Conservation (phyloP, 2,888 invertebrate species). For the Mycalesis mineus region DNA sequence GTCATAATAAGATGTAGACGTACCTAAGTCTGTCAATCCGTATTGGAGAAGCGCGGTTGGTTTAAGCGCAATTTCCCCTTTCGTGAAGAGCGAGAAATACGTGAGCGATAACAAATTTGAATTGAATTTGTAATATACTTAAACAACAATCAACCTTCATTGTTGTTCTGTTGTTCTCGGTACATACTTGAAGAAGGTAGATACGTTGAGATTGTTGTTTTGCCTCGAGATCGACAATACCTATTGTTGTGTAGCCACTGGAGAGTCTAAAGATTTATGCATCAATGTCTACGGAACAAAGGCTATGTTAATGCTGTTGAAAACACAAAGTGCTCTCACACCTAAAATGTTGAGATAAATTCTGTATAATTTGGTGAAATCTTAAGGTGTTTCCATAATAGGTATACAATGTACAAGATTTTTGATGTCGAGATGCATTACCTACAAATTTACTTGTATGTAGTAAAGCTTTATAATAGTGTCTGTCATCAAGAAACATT, state of each 20-base stretch:
- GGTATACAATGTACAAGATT: too few relatives aligned
- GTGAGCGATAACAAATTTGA: background rate
- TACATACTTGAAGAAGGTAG: background rate
- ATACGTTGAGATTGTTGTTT: background rate
- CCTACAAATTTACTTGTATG: too few relatives aligned
- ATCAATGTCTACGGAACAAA: background rate
- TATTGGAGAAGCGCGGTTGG: too few relatives aligned
- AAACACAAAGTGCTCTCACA: background rate
- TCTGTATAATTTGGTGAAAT: background rate
- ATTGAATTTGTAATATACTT: background rate
- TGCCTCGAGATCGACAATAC: background rate
- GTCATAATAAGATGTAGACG: too few relatives aligned
- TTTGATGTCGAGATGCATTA: too few relatives aligned
- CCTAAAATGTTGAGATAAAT: background rate
- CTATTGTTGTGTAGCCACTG: background rate
- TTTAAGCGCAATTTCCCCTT: too few relatives aligned
- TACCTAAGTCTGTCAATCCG: too few relatives aligned
- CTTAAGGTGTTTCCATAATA: background rate
- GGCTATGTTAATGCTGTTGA: background rate
- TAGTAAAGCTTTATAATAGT: too few relatives aligned
- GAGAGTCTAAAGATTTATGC: constrained; percentile 5
- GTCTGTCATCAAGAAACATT: too few relatives aligned
- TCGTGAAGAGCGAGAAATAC: too few relatives aligned
- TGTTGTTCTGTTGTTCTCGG: too few relatives aligned
- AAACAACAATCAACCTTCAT: background rate